Evolutionary conservation across 2,888 invertebrate species (phyloP).

Genomic region (Papilio gigon): DNA sequence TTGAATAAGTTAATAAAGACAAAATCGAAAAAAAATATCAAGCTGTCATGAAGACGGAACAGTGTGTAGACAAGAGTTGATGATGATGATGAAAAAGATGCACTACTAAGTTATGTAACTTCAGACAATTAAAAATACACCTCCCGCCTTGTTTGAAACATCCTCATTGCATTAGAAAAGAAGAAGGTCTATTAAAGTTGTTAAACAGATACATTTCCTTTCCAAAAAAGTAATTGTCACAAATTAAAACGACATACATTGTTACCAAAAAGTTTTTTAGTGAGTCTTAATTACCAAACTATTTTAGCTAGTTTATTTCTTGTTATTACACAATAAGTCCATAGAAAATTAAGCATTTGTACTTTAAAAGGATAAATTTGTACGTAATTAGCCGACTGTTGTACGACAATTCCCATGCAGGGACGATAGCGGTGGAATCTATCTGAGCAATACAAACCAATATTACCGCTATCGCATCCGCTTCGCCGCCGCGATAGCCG

Average conservation of each 20-base stretch:
- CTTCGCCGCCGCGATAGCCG: slow-evolving; percentile 60
- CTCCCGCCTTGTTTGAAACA: slow-evolving; percentile 6
- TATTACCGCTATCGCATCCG: slow-evolving; percentile 79
- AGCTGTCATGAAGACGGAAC: background rate
- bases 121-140: background rate
- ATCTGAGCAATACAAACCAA: slow-evolving; percentile 69
- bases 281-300: no score
- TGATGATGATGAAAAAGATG: no score
- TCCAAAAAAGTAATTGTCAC: slow-evolving; percentile 1
- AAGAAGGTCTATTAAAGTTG: background rate
- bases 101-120: background rate
- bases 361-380: background rate
- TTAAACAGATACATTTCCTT: slow-evolving; percentile 18
- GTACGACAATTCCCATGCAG: slow-evolving; percentile 67
- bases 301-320: background rate
- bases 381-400: slow-evolving; percentile 30
- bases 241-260: background rate
- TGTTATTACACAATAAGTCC: background rate
- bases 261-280: background rate
- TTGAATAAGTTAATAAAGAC: no score
- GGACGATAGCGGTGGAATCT: slow-evolving; percentile 66
- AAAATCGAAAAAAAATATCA: background rate
- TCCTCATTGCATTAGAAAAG: background rate
- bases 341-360: background rate
- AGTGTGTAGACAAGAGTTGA: no score